Evolutionary conservation across 1,140 invertebrate species (phyloP), one percentile per base, ranked within the genome.

Genomic region (Spodoptera frugiperda): DNA sequence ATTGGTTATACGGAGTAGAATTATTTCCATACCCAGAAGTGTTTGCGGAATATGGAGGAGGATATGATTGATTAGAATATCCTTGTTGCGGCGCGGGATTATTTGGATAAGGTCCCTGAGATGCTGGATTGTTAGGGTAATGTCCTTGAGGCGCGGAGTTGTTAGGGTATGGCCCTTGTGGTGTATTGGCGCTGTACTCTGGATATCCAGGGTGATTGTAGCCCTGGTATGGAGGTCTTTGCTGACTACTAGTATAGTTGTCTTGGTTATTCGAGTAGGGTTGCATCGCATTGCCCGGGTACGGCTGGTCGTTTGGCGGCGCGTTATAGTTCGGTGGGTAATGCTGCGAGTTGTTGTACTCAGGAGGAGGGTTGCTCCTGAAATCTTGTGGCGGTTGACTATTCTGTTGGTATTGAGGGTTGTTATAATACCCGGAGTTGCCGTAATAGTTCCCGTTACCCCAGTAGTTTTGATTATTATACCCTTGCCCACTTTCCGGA

Each of bases 401-500:
- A 48, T 89, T 89, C n/a, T 84, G 61, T 49, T 65, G 78, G 65
- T 90, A 94, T 59, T 90, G 90, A 2, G 88, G 83, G 59, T 92
- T 93, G 67, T 91, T 92, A 71, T 94, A 94, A 33, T 92, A 93
- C 5, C 84, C 86, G 5, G 87, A 63, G 68, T 92, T 91, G 10
- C 89, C 89, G 54, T 92, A 91, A 78, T 93, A 95, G 19, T 88
- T 89, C 9, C 87, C 85, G 55, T 89, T 90, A 9, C 86, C 84
- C 91, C 90, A 92, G 70, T 91, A 93, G 67, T 90, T 91, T 76
- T 90, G 89, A 70, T 89, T 91, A 70, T 89, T 91, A 72, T 91
- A 90, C 12, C 84, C 84, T 80, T 87, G 87, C 51, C 61, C 83
- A 54, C 77, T 74, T 14, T 90, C 88, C 1, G 61, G 44, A 4